These are phyloP conservation scores for Phataginus tricuspis DNA, from an alignment of 2,797 vertebrate species.

Conservation along the genomic window DNA sequence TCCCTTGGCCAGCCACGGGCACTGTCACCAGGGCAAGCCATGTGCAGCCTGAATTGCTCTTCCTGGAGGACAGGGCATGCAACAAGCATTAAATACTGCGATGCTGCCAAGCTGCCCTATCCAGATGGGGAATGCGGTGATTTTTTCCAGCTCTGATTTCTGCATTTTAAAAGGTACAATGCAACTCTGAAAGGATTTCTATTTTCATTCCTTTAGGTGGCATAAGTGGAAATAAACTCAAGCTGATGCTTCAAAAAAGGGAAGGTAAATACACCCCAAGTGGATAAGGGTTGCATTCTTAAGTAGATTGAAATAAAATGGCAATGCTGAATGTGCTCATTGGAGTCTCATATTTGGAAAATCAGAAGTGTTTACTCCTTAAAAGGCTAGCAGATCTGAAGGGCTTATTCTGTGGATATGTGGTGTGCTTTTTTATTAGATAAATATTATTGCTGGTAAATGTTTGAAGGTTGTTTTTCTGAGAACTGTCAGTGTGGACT, in stretches of 20 bases:
- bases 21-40: neutral
- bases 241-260: conserved; percentile 86
- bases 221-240: conserved; percentile 87
- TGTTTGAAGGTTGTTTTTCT: neutral
- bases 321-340: rapidly evolving
- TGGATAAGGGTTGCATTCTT: neutral
- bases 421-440: neutral
- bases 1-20: neutral
- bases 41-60: neutral
- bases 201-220: conserved; percentile 83
- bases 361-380: neutral
- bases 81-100: neutral
- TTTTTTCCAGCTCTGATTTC: neutral
- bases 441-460: conserved; percentile 14
- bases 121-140: rapidly evolving
- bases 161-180: neutral
- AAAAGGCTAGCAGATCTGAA: neutral
- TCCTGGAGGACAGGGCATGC: neutral
- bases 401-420: neutral
- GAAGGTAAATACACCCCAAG: conserved; percentile 83
- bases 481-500: neutral
- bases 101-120: too few species aligned
- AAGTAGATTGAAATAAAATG: rapidly evolving
- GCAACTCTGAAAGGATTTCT: neutral
- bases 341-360: neutral